Evolutionary conservation across 1,140 invertebrate species (phyloP).

Genomic region (Magallana angulata): DNA sequence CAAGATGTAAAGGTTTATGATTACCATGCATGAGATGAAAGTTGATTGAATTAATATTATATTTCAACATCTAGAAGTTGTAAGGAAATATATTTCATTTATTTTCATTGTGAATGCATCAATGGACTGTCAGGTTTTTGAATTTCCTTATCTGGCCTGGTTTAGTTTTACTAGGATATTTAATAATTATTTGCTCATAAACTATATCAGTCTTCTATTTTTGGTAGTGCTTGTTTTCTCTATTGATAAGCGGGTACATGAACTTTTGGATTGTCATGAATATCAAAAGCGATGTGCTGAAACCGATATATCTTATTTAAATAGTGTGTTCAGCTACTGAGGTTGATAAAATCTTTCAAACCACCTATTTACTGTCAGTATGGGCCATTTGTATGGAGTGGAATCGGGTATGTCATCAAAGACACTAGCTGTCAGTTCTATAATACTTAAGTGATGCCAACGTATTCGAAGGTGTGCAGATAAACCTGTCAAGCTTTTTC

Average conservation of each 20-base stretch:
- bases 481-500: not conserved
- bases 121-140: not conserved
- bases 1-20: no score
- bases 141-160: slow-evolving; percentile 26
- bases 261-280: not conserved
- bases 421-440: not conserved
- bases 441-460: not conserved
- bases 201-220: not conserved
- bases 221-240: slow-evolving; percentile 16
- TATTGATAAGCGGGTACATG: slow-evolving; percentile 9
- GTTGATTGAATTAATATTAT: no score
- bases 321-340: not conserved
- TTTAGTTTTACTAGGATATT: not conserved
- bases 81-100: not conserved
- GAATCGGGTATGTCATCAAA: slow-evolving; percentile 3
- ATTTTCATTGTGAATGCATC: not conserved
- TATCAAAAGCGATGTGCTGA: not conserved
- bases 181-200: not conserved
- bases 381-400: not conserved
- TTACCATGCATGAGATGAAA: no score
- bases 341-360: not conserved
- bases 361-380: not conserved
- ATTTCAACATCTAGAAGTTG: no score
- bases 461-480: not conserved
- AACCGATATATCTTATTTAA: slow-evolving; percentile 17